Evolutionary conservation across 2,888 invertebrate species (phyloP), one percentile per base, ranked within the genome.

Genomic region (Sminthurides aquaticus): DNA sequence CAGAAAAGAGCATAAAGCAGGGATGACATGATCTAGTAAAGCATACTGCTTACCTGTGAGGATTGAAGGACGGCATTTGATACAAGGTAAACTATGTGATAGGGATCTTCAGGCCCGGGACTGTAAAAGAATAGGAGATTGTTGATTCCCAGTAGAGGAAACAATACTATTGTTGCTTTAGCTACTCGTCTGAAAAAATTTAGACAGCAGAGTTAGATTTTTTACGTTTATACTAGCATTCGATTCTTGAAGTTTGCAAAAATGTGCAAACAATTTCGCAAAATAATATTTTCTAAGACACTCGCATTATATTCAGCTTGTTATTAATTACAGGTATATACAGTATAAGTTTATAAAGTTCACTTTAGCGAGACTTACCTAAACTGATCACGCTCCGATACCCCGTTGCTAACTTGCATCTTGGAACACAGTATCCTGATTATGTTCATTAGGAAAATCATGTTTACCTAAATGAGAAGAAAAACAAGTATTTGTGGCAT

Each of bases 81-180:
- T 20, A 73, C 59, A 26, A 73, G 68, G 49, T 70, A 73, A 34
- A 34, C 43, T 15, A 34, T 11, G 15, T 55, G 24, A 34, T 66
- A 60, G 5, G 60, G 66, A 57, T 73, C 71, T 52, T 62, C 67
- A n/a, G 64, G 48, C 43, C 72, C 72, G 1, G 74, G 74, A 59
- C 70, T 74, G 64, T 72, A 72, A 11, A 82, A 77, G 67, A 83
- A 80, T 2, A 83, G 75, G 43, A 83, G 76, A 73, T 83, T 82
- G 1, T 82, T 82, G 63, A 82, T 77, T 18, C 83, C 83, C 25
- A 83, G 77, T 24, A 84, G 76, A 1, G 84, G 84, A 62, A 84
- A 81, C 18, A 84, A 76, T 8, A 84, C 77, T 0, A 80, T 77
- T 0, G 83, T 83, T 0, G 83, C 83, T 75, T 82, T 82, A 49